phyloP scores from a whole-genome alignment of 2,888 invertebrate species.

The Caenorhabditis afra region DNA sequence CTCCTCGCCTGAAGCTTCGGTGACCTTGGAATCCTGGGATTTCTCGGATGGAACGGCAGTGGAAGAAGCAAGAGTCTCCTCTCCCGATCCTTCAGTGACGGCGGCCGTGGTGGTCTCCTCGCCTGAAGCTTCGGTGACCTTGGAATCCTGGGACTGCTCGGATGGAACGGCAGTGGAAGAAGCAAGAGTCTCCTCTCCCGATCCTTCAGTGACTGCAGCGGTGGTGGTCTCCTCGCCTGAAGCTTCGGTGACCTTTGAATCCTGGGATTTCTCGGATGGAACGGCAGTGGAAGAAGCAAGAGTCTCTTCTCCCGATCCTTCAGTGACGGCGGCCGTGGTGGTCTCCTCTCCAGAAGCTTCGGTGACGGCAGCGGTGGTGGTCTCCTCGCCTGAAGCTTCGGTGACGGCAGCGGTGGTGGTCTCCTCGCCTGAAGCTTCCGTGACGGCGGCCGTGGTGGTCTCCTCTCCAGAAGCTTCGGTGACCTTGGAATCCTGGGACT shows the following conservation, averaged over 20 bases:
- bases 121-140: not conserved
- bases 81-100: slow-evolving; percentile 28
- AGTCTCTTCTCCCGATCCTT: not conserved
- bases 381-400: not conserved
- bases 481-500: not conserved
- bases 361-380: not conserved
- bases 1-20: slow-evolving; percentile 40
- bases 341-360: not conserved
- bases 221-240: not conserved
- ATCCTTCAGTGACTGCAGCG: not conserved
- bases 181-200: too few relatives aligned
- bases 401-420: slow-evolving; percentile 1
- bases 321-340: not conserved
- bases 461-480: slow-evolving; percentile 37
- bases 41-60: slow-evolving; percentile 15
- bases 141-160: too few relatives aligned
- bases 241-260: not conserved
- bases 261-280: not conserved
- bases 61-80: slow-evolving; percentile 26
- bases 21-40: slow-evolving; percentile 26
- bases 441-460: slow-evolving; percentile 29
- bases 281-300: not conserved
- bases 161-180: too few relatives aligned
- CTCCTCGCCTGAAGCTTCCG: slow-evolving; percentile 31
- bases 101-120: slow-evolving; percentile 16